Base-by-base conservation (phyloP, 2,888 invertebrate species). In the Glaucopsyche alexis region DNA sequence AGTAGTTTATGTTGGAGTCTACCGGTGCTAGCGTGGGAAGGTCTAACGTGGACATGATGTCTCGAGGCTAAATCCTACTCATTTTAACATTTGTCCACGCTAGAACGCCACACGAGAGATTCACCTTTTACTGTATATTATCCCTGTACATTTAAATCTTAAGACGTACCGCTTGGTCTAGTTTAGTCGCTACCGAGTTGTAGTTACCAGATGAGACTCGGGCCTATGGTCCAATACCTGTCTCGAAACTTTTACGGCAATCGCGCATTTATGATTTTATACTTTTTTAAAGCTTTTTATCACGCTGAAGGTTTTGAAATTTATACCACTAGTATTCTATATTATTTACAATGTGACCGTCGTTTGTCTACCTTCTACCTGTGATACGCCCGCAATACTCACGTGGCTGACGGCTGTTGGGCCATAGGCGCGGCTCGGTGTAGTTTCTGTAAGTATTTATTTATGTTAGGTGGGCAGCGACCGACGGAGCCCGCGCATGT, bases 1-100 rank as follows among this genome's bases (percentile, higher is more conserved):
- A 40, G 66, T 66, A 47, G 67, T 67, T 47, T 67, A 45, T 45
- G 67, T 67, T 45, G 66, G 55, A 55, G 29, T 60, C 29, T 29
- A 42, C 45, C 67, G 67, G 67, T 67, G 47, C 69, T 69, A 69
- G 29, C 14, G 49, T 29, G 29, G 14, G 14, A 2, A 29, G 3
- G 19, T 69, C 49, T 49, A 29, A 49, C 69, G 14, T 49, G 69
- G 47, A 14, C 49, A 69, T 29, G 29, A 29, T 13, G 42, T 66
- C 42, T 66, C 7, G 11, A 4, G n/a, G n/a, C 40, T n/a, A 66
- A 66, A 66, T 42, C n/a, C 4, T 9, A 66, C 2, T n/a, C 13
- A 13, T 60, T 60, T 14, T 66, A 9, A 29, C 0, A 40, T 65
- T n/a, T 66, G 9, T 67, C 7, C 67, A 9, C 14, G 47, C 11